These are phyloP conservation scores for Spea bombifrons DNA, from an alignment of 2,113 vertebrate species.

Conservation along the genomic window DNA sequence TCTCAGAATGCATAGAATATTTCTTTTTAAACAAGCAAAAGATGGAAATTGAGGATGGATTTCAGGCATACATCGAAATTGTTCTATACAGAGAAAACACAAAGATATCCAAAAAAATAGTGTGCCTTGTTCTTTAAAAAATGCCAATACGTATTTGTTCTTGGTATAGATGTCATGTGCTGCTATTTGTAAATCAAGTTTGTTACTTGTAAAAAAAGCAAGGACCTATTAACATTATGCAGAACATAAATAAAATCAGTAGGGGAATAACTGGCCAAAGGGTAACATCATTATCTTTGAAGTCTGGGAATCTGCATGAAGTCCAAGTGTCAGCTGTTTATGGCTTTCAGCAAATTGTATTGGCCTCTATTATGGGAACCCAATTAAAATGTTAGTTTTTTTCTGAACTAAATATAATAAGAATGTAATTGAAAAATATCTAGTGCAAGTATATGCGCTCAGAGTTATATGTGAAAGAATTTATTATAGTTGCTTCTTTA, in stretches of 20 bases:
- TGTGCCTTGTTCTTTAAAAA: not conserved
- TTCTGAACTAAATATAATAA: not conserved
- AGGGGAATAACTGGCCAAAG: constrained; percentile 15
- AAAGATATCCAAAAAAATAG: constrained; percentile 14
- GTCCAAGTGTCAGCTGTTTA: not conserved
- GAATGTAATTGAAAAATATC: not conserved
- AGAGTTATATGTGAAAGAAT: not conserved
- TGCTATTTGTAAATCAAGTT: constrained; percentile 7
- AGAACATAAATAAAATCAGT: constrained; percentile 16
- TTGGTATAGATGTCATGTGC: not conserved
- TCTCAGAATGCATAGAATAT: constrained; percentile 8
- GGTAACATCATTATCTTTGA: constrained; percentile 15
- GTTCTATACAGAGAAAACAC: constrained; percentile 10
- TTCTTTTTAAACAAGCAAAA: constrained; percentile 11
- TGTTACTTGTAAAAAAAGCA: not conserved
- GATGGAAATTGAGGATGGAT: not conserved
- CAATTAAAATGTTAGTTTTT: not conserved
- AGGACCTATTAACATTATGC: constrained; percentile 7
- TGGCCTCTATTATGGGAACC: constrained; percentile 2
- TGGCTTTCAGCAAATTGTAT: not conserved
- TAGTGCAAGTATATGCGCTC: not conserved
- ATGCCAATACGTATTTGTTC: not conserved
- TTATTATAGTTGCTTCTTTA: not conserved
- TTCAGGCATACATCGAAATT: not conserved
- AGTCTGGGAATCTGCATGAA: not conserved